phyloP scores from a whole-genome alignment of 2,888 invertebrate species.

The Conistra vaccinii region DNA sequence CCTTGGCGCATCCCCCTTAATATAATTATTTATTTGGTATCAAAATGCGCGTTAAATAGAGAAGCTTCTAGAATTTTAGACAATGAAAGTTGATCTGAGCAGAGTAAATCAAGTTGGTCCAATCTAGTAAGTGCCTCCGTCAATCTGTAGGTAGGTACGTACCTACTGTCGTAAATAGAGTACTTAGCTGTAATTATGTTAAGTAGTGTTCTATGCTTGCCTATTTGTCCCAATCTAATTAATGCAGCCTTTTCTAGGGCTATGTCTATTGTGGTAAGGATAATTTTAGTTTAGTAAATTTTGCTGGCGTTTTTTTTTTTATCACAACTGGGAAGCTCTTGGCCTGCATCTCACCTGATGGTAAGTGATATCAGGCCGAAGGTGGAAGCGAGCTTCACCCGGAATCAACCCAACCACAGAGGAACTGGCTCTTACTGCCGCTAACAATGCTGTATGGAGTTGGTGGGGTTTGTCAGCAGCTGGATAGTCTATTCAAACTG shows the following conservation, averaged over 20 bases:
- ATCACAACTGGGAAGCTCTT: no score
- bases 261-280: not conserved
- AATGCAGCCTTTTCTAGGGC: constrained; percentile 15
- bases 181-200: constrained; percentile 13
- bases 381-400: no score
- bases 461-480: not conserved
- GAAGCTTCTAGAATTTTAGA: constrained; percentile 2
- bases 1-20: not conserved
- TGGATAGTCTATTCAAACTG: not conserved
- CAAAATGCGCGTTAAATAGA: constrained; percentile 2
- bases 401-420: no score
- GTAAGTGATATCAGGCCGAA: no score
- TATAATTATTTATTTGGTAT: not conserved
- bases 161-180: constrained; percentile 6
- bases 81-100: constrained; percentile 1
- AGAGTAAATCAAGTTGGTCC: constrained; percentile 41
- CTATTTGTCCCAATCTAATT: constrained; percentile 23
- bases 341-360: no score
- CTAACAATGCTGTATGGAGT: no score
- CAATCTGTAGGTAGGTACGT: constrained; percentile 21
- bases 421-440: no score
- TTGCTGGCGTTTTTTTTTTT: no score
- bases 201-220: constrained; percentile 14
- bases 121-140: constrained; percentile 51
- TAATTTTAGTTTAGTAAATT: not conserved